These are phyloP conservation scores for Heterodera schachtii DNA, from an alignment of 1,140 invertebrate genomes.

Conservation along the genomic window DNA sequence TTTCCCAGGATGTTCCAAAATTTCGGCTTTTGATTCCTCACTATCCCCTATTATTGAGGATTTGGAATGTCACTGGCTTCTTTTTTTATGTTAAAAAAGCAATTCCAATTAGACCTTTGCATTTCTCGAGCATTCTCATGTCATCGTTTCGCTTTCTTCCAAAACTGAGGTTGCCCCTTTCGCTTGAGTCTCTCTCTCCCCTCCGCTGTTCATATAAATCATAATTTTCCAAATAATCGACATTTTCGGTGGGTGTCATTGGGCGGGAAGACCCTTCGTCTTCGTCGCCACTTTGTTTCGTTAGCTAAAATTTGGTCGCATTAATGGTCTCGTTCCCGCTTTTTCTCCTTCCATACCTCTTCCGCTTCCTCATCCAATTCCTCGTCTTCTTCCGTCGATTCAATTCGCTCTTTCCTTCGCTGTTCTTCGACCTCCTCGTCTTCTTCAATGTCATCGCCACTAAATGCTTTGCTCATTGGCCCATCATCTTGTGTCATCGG, in stretches of 20 bases:
- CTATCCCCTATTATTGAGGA: no score
- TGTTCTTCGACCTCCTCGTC: constrained; percentile 19
- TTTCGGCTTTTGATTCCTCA: no score
- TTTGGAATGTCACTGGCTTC: no score
- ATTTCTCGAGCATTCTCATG: constrained; percentile 24
- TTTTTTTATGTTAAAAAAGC: not conserved
- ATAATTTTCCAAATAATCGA: constrained; percentile 37
- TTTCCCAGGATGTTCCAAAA: no score
- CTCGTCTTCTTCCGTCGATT: constrained; percentile 11
- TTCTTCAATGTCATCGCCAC: constrained; percentile 15
- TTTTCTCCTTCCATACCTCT: not conserved
- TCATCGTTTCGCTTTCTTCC: constrained; percentile 5
- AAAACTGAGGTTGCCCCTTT: constrained; percentile 7
- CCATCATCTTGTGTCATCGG: constrained; percentile 9
- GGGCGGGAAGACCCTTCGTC: not conserved
- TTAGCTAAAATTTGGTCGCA: not conserved
- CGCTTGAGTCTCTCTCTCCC: not conserved
- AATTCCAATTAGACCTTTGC: constrained; percentile 34
- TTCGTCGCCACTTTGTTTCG: not conserved
- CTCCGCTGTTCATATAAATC: constrained; percentile 18
- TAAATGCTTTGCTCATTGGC: constrained; percentile 2
- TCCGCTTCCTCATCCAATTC: not conserved
- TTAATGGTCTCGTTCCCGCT: not conserved
- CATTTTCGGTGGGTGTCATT: constrained; percentile 12
- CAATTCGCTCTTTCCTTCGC: not conserved